Conservation (phyloP, 2,888 invertebrate genomes). For the Lissocephala sabroskyi region DNA sequence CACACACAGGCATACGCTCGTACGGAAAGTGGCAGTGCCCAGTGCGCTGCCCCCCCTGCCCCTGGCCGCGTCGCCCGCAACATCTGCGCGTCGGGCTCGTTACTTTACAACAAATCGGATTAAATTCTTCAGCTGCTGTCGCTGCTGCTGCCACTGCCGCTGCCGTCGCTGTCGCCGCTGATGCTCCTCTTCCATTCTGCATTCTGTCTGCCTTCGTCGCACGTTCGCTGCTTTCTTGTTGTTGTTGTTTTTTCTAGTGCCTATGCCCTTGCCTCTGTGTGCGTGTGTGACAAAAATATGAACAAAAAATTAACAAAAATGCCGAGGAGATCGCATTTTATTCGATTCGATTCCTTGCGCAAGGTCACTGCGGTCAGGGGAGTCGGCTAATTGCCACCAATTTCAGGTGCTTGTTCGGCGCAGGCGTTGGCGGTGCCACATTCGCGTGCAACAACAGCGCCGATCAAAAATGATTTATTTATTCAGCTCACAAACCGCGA, state of each 20-base stretch:
- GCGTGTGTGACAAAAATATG: neutral
- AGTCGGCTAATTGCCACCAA: constrained; percentile 27
- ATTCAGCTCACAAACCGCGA: neutral
- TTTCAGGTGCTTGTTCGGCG: constrained; percentile 32
- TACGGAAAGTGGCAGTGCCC: too few relatives aligned
- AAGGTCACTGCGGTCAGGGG: neutral
- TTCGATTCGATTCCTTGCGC: neutral
- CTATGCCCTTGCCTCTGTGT: neutral
- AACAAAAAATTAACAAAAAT: too few relatives aligned
- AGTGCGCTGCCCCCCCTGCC: too few relatives aligned
- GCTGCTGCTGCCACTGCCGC: constrained; percentile 28
- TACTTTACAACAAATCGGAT: constrained; percentile 48
- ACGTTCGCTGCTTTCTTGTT: constrained; percentile 12
- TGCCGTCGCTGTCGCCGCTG: constrained; percentile 41
- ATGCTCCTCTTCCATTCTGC: constrained; percentile 11
- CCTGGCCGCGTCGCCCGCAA: constrained; percentile 24
- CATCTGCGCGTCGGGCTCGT: constrained; percentile 38
- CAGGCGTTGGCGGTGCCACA: constrained; percentile 22
- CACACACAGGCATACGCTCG: too few relatives aligned
- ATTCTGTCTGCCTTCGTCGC: constrained; percentile 12
- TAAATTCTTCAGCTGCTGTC: constrained; percentile 48
- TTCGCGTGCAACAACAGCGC: constrained; percentile 24
- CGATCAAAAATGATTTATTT: neutral
- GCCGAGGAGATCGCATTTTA: neutral
- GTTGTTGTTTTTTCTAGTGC: neutral